A percentile compares a stretch with the other conserved stretches of the same genome.
Evolutionary conservation across 2,888 invertebrate genomes (phyloP).

Genomic region (Tholera decimalis): DNA sequence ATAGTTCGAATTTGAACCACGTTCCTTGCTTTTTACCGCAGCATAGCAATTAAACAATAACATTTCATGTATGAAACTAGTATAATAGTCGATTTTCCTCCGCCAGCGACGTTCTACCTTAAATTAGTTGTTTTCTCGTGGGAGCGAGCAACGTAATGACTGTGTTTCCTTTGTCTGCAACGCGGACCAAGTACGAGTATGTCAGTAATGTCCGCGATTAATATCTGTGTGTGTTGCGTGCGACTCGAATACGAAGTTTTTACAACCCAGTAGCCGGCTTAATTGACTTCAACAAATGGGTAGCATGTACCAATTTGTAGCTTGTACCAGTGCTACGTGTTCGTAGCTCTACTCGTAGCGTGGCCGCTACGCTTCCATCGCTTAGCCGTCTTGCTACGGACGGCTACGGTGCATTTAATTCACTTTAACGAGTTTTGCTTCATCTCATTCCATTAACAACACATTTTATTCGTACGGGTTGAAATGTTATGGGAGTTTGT

Average conservation of each 20-base stretch:
- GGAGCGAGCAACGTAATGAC: slow-evolving; percentile 72
- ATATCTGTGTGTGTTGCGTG: slow-evolving; percentile 70
- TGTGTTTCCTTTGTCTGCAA: slow-evolving; percentile 75
- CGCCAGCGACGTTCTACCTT: slow-evolving; percentile 66
- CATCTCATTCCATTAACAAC: slow-evolving; percentile 59
- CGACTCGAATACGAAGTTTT: slow-evolving; percentile 64
- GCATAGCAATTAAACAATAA: slow-evolving; percentile 56
- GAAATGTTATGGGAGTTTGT: slow-evolving; percentile 46
- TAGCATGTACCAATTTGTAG: slow-evolving; percentile 68
- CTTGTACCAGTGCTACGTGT: slow-evolving; percentile 66
- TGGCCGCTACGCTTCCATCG: slow-evolving; percentile 40
- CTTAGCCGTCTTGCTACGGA: slow-evolving; percentile 46
- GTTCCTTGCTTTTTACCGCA: slow-evolving; percentile 34
- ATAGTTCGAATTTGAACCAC: neutral
- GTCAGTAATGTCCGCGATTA: slow-evolving; percentile 74
- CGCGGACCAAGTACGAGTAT: slow-evolving; percentile 60
- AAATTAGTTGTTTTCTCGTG: slow-evolving; percentile 73
- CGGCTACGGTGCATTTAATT: slow-evolving; percentile 58
- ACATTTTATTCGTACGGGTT: slow-evolving; percentile 45
- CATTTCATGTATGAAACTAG: slow-evolving; percentile 54
- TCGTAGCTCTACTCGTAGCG: slow-evolving; percentile 47
- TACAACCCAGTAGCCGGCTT: slow-evolving; percentile 61
- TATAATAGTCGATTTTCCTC: slow-evolving; percentile 55
- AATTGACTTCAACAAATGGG: slow-evolving; percentile 71
- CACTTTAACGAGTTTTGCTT: slow-evolving; percentile 60